phyloP scores from a whole-genome alignment of 1,140 invertebrate species.

The Drosophila pseudoobscura region DNA sequence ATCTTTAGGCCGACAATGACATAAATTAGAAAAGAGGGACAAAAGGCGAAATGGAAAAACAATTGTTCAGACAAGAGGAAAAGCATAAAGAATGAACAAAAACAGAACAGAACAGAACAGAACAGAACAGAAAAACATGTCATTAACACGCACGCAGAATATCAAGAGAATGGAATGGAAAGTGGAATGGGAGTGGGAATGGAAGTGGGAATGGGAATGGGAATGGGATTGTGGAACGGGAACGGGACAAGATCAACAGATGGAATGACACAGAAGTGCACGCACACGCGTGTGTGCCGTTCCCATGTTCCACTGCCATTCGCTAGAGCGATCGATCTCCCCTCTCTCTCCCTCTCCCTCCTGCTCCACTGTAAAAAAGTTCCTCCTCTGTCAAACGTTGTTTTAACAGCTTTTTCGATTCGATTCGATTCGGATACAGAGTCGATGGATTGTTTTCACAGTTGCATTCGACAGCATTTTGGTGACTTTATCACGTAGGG shows the following conservation, averaged over 20 bases:
- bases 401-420: conserved; percentile 43
- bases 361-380: background rate
- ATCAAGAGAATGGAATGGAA: background rate
- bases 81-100: conserved; percentile 29
- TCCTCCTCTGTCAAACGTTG: conserved; percentile 31
- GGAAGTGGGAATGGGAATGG: background rate
- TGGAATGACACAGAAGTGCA: conserved; percentile 30
- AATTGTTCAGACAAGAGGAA: conserved; percentile 59
- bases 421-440: too few relatives aligned
- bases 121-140: conserved; percentile 23
- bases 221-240: conserved; percentile 1
- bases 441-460: conserved; percentile 45
- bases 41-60: conserved; percentile 47
- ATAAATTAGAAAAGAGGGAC: conserved; percentile 41
- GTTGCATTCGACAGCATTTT: conserved; percentile 48
- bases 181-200: background rate
- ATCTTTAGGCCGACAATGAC: conserved; percentile 39
- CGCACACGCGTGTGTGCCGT: background rate
- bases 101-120: background rate
- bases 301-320: background rate
- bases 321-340: conserved; percentile 19
- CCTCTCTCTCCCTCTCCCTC: background rate
- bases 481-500: conserved; percentile 36
- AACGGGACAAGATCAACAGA: conserved; percentile 38
- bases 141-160: conserved; percentile 41